Conservation (phyloP, 1,140 invertebrate species). For the Sinella curviseta region DNA sequence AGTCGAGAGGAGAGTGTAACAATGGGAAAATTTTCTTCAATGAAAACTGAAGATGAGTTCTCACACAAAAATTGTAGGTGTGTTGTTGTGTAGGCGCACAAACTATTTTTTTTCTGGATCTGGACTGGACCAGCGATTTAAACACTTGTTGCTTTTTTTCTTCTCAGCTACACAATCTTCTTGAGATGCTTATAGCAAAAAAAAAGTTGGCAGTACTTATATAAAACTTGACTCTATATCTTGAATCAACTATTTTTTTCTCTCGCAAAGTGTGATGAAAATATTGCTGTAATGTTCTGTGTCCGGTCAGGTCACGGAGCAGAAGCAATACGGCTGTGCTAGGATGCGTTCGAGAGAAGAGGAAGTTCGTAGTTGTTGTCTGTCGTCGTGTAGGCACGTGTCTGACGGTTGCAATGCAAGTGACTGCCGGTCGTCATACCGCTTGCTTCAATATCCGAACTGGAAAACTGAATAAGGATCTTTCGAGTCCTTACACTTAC, state of each 20-base stretch:
- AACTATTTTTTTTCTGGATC: background rate
- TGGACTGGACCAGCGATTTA: too few relatives aligned
- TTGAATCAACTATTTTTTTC: background rate
- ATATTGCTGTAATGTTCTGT: background rate
- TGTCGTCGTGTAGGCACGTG: constrained; percentile 47
- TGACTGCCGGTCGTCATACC: constrained; percentile 42
- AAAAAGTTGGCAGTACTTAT: background rate
- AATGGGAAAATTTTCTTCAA: background rate
- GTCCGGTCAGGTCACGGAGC: constrained; percentile 24
- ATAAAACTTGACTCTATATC: background rate
- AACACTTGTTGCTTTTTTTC: constrained; percentile 15
- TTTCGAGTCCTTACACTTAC: constrained; percentile 15
- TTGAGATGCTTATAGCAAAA: too few relatives aligned
- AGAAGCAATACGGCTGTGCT: background rate
- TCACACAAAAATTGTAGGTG: background rate
- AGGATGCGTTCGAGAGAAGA: too few relatives aligned
- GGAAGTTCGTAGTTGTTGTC: constrained; percentile 38
- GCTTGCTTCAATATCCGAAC: constrained; percentile 20
- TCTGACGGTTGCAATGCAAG: constrained; percentile 48
- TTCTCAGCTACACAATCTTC: background rate
- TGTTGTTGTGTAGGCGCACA: too few relatives aligned
- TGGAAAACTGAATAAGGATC: background rate
- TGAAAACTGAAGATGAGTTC: background rate
- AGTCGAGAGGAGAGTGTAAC: background rate
- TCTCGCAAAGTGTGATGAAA: background rate